These are phyloP conservation scores for Willowsia nigromaculata DNA, from an alignment of 2,888 invertebrate species.

Conservation along the genomic window DNA sequence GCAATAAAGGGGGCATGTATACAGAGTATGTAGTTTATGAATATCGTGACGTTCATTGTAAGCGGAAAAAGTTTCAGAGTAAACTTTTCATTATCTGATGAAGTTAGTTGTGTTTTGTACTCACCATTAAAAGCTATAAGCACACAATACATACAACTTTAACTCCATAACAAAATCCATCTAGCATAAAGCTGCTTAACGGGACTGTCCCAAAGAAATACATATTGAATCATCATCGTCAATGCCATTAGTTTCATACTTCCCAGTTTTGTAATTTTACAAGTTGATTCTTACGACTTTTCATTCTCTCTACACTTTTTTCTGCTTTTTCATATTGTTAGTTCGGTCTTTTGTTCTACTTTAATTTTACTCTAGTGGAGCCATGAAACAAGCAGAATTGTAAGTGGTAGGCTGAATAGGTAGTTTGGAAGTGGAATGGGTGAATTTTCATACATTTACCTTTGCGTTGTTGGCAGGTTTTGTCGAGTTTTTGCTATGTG, in stretches of 20 bases:
- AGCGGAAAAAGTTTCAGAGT: not conserved
- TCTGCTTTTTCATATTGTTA: not conserved
- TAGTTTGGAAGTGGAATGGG: not conserved
- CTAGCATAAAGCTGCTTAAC: not conserved
- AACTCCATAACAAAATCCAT: not conserved
- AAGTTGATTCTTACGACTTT: not conserved
- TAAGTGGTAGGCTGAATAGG: not conserved
- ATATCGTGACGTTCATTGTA: not conserved
- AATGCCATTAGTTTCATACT: not conserved
- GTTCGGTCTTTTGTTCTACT: not conserved
- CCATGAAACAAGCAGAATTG: not conserved
- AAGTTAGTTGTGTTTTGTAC: not conserved
- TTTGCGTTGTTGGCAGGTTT: not conserved
- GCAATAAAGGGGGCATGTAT: constrained; percentile 27
- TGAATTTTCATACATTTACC: not conserved
- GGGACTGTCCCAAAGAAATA: not conserved
- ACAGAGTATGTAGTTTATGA: not conserved
- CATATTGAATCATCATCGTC: not conserved
- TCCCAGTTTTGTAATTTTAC: not conserved
- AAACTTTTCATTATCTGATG: constrained; percentile 13
- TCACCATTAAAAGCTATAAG: not conserved
- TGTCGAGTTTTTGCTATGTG: not conserved
- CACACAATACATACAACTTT: not conserved
- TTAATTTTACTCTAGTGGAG: not conserved
- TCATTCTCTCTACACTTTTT: not conserved